Percentiles rank a stretch among this genome's conserved stretches.
These are phyloP conservation scores for Eptatretus burgeri DNA, from an alignment of 2,113 vertebrate genomes.

Conservation along the genomic window DNA sequence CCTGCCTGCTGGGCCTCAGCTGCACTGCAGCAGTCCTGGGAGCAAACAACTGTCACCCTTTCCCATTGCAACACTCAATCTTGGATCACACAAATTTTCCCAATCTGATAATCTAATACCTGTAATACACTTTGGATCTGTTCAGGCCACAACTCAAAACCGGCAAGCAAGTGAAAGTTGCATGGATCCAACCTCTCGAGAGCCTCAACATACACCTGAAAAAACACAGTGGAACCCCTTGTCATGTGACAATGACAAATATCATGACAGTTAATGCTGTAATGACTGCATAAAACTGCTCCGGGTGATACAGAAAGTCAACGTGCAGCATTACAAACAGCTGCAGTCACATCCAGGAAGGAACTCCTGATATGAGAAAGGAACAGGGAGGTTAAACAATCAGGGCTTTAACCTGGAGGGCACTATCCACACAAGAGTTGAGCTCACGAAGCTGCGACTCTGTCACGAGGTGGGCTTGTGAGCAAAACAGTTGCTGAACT, in stretches of 20 bases:
- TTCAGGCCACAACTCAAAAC: background rate
- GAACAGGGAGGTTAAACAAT: too few species aligned
- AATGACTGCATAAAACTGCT: too few species aligned
- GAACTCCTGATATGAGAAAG: background rate
- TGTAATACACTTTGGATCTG: background rate
- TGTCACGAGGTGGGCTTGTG: constrained; percentile 57
- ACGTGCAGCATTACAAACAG: too few species aligned
- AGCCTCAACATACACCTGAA: background rate
- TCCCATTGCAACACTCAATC: too few species aligned
- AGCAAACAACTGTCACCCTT: background rate
- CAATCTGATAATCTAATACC: background rate
- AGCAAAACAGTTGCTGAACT: constrained; percentile 93
- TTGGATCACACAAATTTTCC: too few species aligned
- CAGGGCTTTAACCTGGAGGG: constrained; percentile 40
- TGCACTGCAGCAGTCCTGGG: constrained; percentile 71
- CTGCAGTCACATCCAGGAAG: too few species aligned
- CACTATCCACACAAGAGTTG: constrained; percentile 67
- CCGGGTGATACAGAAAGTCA: too few species aligned
- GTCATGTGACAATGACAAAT: too few species aligned
- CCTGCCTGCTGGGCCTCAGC: constrained; percentile 85
- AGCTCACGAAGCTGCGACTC: constrained; percentile 92
- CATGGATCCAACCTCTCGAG: constrained; percentile 2
- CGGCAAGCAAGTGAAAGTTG: background rate
- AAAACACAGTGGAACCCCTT: background rate
- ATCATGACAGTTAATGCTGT: too few species aligned